Evolutionary conservation across 1,140 invertebrate genomes (phyloP).

Genomic region (Popillia japonica): DNA sequence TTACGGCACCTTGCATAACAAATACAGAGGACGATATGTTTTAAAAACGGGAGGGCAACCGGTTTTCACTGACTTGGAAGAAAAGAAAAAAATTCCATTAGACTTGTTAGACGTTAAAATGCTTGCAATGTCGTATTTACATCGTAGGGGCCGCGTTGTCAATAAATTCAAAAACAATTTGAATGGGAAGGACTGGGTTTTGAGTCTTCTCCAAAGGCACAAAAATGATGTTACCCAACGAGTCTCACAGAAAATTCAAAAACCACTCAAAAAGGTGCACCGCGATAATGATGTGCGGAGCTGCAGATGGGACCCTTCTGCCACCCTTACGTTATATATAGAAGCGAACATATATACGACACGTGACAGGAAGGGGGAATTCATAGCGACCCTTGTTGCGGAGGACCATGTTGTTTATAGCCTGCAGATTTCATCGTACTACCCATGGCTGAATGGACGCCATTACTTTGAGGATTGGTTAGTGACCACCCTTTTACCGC

Average conservation of each 20-base stretch:
- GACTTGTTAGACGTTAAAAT: background rate
- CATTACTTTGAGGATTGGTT: too few relatives aligned
- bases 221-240: conserved; percentile 21
- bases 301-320: too few relatives aligned
- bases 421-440: too few relatives aligned
- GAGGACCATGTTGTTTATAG: too few relatives aligned
- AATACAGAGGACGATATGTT: background rate
- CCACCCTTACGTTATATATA: too few relatives aligned
- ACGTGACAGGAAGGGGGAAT: too few relatives aligned
- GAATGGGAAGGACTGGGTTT: conserved; percentile 22
- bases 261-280: too few relatives aligned
- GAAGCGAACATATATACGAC: too few relatives aligned
- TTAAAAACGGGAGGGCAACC: background rate
- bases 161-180: conserved; percentile 19
- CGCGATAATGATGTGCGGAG: too few relatives aligned
- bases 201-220: conserved; percentile 19
- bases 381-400: too few relatives aligned
- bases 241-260: conserved; percentile 17
- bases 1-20: conserved; percentile 9
- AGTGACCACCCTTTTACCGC: too few relatives aligned
- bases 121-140: conserved; percentile 30
- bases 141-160: background rate
- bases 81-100: conserved; percentile 1
- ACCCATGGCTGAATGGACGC: too few relatives aligned
- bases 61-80: background rate